Base-by-base conservation (phyloP, 2,888 invertebrate genomes). In the Chymomyza fuscimana region DNA sequence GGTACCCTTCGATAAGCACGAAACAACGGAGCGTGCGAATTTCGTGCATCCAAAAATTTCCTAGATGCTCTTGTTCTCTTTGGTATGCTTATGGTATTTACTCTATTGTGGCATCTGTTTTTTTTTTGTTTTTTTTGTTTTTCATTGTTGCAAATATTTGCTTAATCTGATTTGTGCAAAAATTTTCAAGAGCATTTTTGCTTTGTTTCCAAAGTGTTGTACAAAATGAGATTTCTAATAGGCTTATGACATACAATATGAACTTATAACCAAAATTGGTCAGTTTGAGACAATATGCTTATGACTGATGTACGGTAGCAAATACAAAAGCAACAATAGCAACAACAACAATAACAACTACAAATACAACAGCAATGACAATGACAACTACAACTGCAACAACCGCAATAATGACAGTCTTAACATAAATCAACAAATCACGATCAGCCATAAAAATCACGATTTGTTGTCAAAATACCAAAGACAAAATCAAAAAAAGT, bases 361-460 rank as follows among this genome's bases (percentile, higher is more conserved):
- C 32, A 59, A 46, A 32, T 5, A 32, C 32, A 32, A 32, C 7
- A 32, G 32, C 32, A 32, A 62, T 46, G 46, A 62, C 56, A 56
- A 56, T 56, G 22, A 4, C 56, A 19, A 56, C 25, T 67, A 54
- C 69, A 71, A 69, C 75, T 69, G 69, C 68, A 77, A 77, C 73
- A 76, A 71, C 65, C 79, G 82, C 83, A 87, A 86, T 83, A 86
- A 86, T 85, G 80, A 86, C 79, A 82, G 85, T 79, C 19, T 12
- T 4, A 62, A 16, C 61, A 62, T 15, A n/a, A 62, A 62, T 22
- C 64, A 64, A 58, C 65, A 65, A 65, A 22, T 58, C 52, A 54
- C 54, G 84, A 84, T 80, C 87, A 73, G 6, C 52, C 62, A 76
- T 58, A 73, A 75, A 78, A 74, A 83, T 85, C 84, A 85, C 84